phyloP scores from a whole-genome alignment of 2,113 vertebrate species.

The Stigmatopora nigra region DNA sequence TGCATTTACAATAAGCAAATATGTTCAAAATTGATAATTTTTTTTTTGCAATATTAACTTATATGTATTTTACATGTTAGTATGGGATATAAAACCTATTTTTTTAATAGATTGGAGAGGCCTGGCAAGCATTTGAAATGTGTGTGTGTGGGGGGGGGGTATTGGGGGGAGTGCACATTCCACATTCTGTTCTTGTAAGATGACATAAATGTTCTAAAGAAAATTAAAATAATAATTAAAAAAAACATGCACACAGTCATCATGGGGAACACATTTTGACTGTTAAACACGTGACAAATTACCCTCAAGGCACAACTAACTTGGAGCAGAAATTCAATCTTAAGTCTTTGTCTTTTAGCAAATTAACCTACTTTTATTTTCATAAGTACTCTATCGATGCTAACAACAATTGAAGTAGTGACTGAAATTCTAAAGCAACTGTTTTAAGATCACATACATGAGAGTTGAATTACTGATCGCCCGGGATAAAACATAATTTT shows the following conservation, averaged over 20 bases:
- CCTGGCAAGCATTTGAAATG: slow-evolving; percentile 27
- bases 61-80: slow-evolving; percentile 62
- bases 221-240: too few relatives aligned
- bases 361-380: background rate
- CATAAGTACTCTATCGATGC: slow-evolving; percentile 4
- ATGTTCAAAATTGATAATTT: too few relatives aligned
- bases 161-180: slow-evolving; percentile 5
- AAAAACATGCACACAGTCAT: slow-evolving; percentile 1
- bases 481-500: slow-evolving; percentile 39
- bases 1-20: background rate
- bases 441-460: slow-evolving; percentile 45
- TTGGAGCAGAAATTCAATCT: slow-evolving; percentile 6
- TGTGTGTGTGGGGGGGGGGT: slow-evolving; percentile 2
- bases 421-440: slow-evolving; percentile 42
- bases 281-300: slow-evolving; percentile 17
- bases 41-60: background rate
- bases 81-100: slow-evolving; percentile 61
- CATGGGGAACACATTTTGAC: slow-evolving; percentile 5
- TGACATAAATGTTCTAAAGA: background rate
- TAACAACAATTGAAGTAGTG: slow-evolving; percentile 19
- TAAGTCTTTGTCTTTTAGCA: background rate
- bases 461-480: slow-evolving; percentile 50
- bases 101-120: slow-evolving; percentile 45
- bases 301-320: slow-evolving; percentile 11
- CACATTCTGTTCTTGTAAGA: slow-evolving; percentile 17